Evolutionary conservation across 2,888 invertebrate species (phyloP), one percentile per base, ranked within the genome.

Genomic region (Ectobius pallidus): DNA sequence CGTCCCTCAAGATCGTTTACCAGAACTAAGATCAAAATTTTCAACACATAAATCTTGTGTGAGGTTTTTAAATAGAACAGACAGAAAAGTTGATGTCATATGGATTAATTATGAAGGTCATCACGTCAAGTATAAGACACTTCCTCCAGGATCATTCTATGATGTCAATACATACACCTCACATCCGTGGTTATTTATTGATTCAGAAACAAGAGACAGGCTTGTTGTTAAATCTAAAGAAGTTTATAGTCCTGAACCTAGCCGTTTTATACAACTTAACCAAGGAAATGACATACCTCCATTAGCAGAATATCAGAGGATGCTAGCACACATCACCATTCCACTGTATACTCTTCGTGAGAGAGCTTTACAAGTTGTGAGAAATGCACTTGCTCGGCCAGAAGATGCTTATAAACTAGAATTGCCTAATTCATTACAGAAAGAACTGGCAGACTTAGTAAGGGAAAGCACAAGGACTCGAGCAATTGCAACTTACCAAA

Each of bases 121-220:
- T 0, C 86, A 86, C 44, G 84, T 88, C 1, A 86, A 86, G 69
- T 93, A 92, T 79, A 84, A 85, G 3, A 85, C 86, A 0, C 79
- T 95, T n/a, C 80, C 81, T 0, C 86, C 89, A 0, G 83, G 83
- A 0, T 84, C 85, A 3, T 86, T 82, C 78, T 84, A 88, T 69
- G 89, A 91, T 78, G 86, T 94, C 0, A 91, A 92, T 78, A 92
- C 95, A 0, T 96, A 85, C 81, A 88, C 90, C 16, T 90, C 91
- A 0, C 95, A 96, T 83, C 93, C 93, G 0, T 96, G 95, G 95
- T 89, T 94, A 75, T 95, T 94, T 79, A 85, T 90, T 0, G 93
- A 94, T 80, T 83, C 86, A 0, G 82, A 85, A 0, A 92, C 92
- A 0, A 88, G 88, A 65, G 93, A 93, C 78, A 85, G 87, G 46